A percentile compares a stretch with the other conserved stretches of the same genome.
These are phyloP conservation scores for Spisula solida DNA, from an alignment of 2,888 invertebrate species.

Conservation along the genomic window DNA sequence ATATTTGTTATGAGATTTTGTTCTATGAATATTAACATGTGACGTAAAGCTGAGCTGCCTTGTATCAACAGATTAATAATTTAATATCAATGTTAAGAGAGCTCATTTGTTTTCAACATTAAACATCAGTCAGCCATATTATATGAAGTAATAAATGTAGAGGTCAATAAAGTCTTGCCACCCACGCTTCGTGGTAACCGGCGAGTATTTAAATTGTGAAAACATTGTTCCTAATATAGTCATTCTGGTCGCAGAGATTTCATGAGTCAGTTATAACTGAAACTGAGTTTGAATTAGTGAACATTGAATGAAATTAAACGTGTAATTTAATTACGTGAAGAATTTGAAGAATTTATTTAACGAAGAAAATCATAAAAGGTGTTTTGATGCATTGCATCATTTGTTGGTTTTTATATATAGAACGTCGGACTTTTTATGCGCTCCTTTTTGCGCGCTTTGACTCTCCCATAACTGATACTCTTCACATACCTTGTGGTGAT, in stretches of 20 bases:
- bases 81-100: not conserved
- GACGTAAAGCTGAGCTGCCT: too few species aligned
- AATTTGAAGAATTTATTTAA: not conserved
- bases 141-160: conserved; percentile 9
- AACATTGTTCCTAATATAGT: conserved; percentile 16
- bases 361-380: not conserved
- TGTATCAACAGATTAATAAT: too few species aligned
- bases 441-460: not conserved
- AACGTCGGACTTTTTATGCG: not conserved
- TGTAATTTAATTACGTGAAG: not conserved
- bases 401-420: not conserved
- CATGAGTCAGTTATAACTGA: not conserved
- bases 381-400: not conserved
- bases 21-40: too few species aligned
- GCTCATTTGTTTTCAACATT: not conserved
- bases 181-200: conserved; percentile 17
- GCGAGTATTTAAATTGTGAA: not conserved
- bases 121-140: not conserved
- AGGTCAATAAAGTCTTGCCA: conserved; percentile 14
- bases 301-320: not conserved
- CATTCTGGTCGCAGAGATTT: not conserved
- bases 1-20: too few species aligned
- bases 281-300: not conserved
- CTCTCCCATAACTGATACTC: not conserved
- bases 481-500: not conserved